Evolutionary conservation across 2,797 vertebrate species (phyloP), one percentile per base, ranked within the genome.

Genomic region (Poecilia picta): DNA sequence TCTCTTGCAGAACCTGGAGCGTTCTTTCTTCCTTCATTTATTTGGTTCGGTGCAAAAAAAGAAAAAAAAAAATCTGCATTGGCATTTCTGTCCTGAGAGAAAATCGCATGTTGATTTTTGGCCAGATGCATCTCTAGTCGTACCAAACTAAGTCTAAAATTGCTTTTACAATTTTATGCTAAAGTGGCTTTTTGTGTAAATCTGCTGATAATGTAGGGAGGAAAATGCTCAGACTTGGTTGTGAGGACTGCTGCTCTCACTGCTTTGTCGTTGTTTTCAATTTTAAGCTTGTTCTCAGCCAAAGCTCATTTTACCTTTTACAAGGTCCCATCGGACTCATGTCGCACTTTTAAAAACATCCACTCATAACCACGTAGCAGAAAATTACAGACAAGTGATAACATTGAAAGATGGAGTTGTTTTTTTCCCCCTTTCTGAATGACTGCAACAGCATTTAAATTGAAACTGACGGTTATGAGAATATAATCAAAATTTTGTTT

Each of bases 261-360:
- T 45, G 28, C 41, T 75, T 73, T 87, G 79, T 77, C 88, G 77
- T 88, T 90, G 79, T 88, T 89, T 82, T 85, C 84, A 87, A 72
- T 83, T 86, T 85, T 62, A n/a, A 71, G 59, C 75, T 72, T 5
- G 2, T 33, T 1, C 20, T 81, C 72, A 78, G 70, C 77, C 66
- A 64, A 85, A 88, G 79, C 57, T 55, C 66, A 55, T 71, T 84
- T 91, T 81, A 81, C 83, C 76, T 80, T 31, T 1, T 72, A 70
- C 0, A 4, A 77, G 36, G 53, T 86, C 85, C 79, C 87, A 59
- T n/a, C 74, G 83, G 89, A 83, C 53, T 55, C 16, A 2, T 57
- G 59, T 51, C 75, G 72, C 80, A 77, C 76, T 82, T 84, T 81
- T 53, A 12, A 53, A 81, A 84, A 64, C 43, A 64, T 28, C 28